phyloP scores from a whole-genome alignment of 37 sponge, comb jelly and placozoan genomes.

The Halichondria panicea region DNA sequence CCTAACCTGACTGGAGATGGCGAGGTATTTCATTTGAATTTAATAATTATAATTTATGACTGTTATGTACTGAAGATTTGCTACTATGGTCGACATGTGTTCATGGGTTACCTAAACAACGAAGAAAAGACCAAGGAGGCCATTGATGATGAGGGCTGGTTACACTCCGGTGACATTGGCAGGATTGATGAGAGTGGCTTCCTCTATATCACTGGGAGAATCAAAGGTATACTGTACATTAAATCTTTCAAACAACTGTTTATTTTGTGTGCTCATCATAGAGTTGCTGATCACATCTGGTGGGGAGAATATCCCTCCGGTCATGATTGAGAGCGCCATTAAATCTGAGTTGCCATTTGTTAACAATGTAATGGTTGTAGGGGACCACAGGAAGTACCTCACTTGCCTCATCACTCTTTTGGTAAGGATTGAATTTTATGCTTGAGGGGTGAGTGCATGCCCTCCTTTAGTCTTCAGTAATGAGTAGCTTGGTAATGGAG shows the following conservation, averaged over 20 bases:
- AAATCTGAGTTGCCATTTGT: slow-evolving; percentile 61
- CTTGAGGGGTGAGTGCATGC: no score
- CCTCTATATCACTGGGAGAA: slow-evolving; percentile 70
- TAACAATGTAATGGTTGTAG: slow-evolving; percentile 73
- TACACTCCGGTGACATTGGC: slow-evolving; percentile 89
- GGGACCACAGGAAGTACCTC: slow-evolving; percentile 65
- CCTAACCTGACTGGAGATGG: slow-evolving; percentile 89
- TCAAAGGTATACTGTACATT: slow-evolving; percentile 54
- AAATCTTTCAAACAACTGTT: not conserved
- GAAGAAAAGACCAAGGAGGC: slow-evolving; percentile 70
- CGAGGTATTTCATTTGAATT: no score
- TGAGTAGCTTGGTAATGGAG: not conserved
- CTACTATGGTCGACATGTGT: slow-evolving; percentile 79
- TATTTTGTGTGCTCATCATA: not conserved
- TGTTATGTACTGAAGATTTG: no score
- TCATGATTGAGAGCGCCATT: slow-evolving; percentile 68
- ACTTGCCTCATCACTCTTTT: slow-evolving; percentile 70
- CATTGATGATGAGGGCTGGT: slow-evolving; percentile 91
- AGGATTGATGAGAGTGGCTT: slow-evolving; percentile 66
- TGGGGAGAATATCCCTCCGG: slow-evolving; percentile 88
- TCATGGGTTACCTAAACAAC: slow-evolving; percentile 83
- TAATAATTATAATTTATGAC: no score
- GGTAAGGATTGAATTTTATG: no score
- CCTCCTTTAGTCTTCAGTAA: not conserved
- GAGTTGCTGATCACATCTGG: slow-evolving; percentile 89